phyloP scores from a whole-genome alignment of 2,113 vertebrate species.

The Gobius niger region DNA sequence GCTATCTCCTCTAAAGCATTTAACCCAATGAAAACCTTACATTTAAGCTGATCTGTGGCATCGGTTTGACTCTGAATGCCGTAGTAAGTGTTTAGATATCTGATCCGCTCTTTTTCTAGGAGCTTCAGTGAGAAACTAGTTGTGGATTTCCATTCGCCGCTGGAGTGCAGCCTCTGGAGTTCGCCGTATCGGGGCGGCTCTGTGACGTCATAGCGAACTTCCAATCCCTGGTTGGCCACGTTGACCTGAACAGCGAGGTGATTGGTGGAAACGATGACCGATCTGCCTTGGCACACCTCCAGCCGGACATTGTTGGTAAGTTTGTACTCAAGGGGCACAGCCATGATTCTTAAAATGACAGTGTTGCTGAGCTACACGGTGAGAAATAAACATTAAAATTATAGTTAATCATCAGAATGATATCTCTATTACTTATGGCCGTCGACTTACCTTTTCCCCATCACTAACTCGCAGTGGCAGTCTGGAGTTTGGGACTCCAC shows the following conservation, averaged over 20 bases:
- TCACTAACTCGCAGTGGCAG: conserved; percentile 85
- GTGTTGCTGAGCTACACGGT: conserved; percentile 79
- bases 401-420: background rate
- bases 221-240: conserved; percentile 64
- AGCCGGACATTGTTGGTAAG: conserved; percentile 79
- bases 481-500: conserved; percentile 75
- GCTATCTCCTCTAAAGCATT: conserved; percentile 66
- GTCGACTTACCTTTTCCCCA: conserved; percentile 73
- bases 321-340: conserved; percentile 78
- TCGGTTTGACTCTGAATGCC: conserved; percentile 75
- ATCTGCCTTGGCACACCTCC: conserved; percentile 76
- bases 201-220: conserved; percentile 77
- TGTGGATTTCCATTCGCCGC: conserved; percentile 77
- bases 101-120: conserved; percentile 72
- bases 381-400: background rate
- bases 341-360: conserved; percentile 80
- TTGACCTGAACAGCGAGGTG: conserved; percentile 83
- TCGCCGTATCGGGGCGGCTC: conserved; percentile 79
- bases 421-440: background rate
- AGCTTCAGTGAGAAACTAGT: conserved; percentile 80
- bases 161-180: conserved; percentile 76
- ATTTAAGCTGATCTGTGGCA: conserved; percentile 80
- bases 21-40: conserved; percentile 76
- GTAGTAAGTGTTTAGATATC: conserved; percentile 79
- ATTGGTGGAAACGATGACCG: conserved; percentile 69